Conservation (phyloP, 2,888 invertebrate genomes). For the Phasia obesa region DNA sequence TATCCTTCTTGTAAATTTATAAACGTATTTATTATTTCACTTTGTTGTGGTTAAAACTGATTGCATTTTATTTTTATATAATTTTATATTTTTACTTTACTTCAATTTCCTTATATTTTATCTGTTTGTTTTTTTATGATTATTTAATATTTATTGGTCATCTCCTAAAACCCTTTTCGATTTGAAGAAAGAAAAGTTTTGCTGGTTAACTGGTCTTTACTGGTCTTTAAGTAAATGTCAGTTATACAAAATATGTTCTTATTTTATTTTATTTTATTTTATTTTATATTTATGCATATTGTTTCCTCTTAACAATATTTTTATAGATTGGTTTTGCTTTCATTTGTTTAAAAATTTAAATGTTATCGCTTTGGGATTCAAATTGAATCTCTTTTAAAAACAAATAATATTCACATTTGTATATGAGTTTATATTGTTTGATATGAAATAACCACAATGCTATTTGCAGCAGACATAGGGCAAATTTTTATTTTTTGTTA, state of each 20-base stretch:
- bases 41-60: conserved; percentile 21
- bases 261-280: conserved; percentile 12
- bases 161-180: conserved; percentile 28
- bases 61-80: conserved; percentile 30
- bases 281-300: conserved; percentile 24
- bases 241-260: conserved; percentile 18
- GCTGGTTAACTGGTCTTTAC: conserved; percentile 42
- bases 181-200: conserved; percentile 11
- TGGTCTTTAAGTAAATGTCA: conserved; percentile 53
- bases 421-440: neutral
- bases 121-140: conserved; percentile 19
- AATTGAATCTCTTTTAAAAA: neutral
- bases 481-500: too few species aligned
- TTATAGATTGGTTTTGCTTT: neutral
- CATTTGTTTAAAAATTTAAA: neutral
- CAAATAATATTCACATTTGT: too few species aligned
- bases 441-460: too few species aligned
- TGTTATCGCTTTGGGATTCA: neutral
- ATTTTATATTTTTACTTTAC: conserved; percentile 4
- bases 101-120: neutral
- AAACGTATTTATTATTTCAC: conserved; percentile 23
- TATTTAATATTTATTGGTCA: conserved; percentile 47
- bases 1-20: neutral
- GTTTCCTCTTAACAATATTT: conserved; percentile 30
- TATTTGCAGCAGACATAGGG: too few species aligned